A percentile compares a stretch with the other conserved stretches of the same genome.
Conservation (phyloP, 1,140 invertebrate species). For the Drosophila pectinifera region DNA sequence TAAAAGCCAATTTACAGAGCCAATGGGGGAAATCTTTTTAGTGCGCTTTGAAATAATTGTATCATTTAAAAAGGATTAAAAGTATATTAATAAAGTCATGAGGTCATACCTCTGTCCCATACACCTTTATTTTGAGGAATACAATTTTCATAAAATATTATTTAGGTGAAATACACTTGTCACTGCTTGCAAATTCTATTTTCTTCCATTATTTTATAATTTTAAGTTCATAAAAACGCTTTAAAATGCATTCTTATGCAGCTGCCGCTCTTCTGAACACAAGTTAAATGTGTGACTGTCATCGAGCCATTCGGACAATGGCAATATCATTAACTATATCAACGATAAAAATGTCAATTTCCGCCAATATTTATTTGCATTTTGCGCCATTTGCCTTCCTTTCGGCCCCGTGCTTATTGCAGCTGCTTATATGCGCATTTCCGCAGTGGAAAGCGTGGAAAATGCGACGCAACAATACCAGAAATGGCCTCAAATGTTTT, state of each 20-base stretch:
- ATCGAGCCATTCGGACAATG: slow-evolving; percentile 29
- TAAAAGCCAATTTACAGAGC: no score
- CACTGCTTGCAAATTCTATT: not conserved
- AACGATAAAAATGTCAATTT: slow-evolving; percentile 72
- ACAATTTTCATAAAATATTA: not conserved
- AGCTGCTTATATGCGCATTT: slow-evolving; percentile 62
- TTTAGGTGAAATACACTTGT: no score
- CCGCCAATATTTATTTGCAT: slow-evolving; percentile 61
- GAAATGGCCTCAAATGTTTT: slow-evolving; percentile 79
- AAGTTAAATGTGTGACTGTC: slow-evolving; percentile 5
- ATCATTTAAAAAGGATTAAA: no score
- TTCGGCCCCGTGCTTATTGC: slow-evolving; percentile 32
- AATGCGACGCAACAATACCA: slow-evolving; percentile 41
- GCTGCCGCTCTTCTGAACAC: slow-evolving; percentile 1
- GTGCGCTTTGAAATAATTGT: no score
- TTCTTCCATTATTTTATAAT: no score
- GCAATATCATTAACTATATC: slow-evolving; percentile 72
- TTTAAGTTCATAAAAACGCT: not conserved
- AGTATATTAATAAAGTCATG: no score
- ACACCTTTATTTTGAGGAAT: no score
- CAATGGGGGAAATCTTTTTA: no score
- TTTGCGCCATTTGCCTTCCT: slow-evolving; percentile 32
- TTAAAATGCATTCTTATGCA: slow-evolving; percentile 8
- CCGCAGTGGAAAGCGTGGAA: slow-evolving; percentile 47
- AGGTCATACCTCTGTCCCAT: no score